These are phyloP conservation scores for Mastomys natalensis DNA, from an alignment of 2,113 vertebrate species.

Conservation along the genomic window DNA sequence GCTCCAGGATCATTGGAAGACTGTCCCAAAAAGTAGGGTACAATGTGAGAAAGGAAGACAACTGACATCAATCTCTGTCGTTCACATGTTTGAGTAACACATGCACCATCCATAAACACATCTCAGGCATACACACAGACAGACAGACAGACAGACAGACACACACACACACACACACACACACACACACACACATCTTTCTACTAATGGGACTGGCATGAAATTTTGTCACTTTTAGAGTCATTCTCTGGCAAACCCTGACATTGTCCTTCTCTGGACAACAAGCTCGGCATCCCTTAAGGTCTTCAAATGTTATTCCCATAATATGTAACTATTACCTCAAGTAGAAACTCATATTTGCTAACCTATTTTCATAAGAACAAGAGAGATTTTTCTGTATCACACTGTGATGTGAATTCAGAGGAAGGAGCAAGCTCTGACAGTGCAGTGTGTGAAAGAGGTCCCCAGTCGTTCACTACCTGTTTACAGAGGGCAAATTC, in stretches of 20 bases:
- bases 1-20: neutral
- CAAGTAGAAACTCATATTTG: neutral
- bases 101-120: neutral
- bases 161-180: neutral
- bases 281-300: neutral
- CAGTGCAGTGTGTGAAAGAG: neutral
- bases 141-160: neutral
- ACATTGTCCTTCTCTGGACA: neutral
- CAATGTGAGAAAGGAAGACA: neutral
- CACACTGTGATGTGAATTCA: neutral
- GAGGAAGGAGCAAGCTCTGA: neutral
- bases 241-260: neutral
- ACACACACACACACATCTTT: neutral
- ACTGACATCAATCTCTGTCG: neutral
- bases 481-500: neutral
- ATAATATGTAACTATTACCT: neutral
- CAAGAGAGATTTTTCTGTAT: neutral
- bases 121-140: neutral
- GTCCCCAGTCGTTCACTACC: neutral
- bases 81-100: neutral
- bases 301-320: neutral
- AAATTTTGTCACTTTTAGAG: neutral
- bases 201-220: neutral
- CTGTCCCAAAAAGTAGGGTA: neutral
- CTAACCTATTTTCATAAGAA: neutral